Conservation (phyloP, 1,140 invertebrate genomes). For the Drosophila asahinai region DNA sequence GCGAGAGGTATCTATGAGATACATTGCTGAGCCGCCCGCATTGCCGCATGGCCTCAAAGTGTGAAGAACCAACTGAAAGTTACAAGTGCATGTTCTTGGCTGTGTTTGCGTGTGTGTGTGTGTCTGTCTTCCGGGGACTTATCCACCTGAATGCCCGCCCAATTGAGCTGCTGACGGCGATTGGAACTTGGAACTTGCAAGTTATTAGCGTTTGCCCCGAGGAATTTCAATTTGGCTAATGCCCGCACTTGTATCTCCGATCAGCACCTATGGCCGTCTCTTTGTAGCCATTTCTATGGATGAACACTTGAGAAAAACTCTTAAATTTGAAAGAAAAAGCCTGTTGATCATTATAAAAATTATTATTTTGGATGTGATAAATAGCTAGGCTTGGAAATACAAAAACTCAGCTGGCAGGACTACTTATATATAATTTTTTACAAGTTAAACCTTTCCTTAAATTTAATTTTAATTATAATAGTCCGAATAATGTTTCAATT, state of each 20-base stretch:
- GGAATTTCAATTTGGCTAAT: conserved; percentile 74
- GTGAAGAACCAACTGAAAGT: conserved; percentile 46
- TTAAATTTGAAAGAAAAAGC: no score
- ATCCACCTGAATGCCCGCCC: conserved; percentile 70
- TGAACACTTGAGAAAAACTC: background rate
- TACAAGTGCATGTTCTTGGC: conserved; percentile 43
- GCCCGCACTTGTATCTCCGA: conserved; percentile 35
- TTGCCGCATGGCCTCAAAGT: conserved; percentile 22
- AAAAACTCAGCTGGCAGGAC: no score
- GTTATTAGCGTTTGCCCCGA: conserved; percentile 67
- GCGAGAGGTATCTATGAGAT: conserved; percentile 64
- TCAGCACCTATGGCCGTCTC: conserved; percentile 25
- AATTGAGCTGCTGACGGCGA: conserved; percentile 53
- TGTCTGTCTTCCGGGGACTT: conserved; percentile 55
- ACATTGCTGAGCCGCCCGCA: conserved; percentile 54
- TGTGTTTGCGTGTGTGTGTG: conserved; percentile 12
- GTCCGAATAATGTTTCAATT: no score
- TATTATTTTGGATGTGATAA: no score
- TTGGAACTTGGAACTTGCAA: conserved; percentile 59
- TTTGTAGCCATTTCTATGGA: conserved; percentile 27
- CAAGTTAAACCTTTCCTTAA: no score
- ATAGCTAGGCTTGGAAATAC: no score
- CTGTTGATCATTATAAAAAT: no score
- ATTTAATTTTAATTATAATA: no score
- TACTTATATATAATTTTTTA: no score